Base-by-base conservation (phyloP, 2,888 invertebrate genomes). In the Hypsopygia costalis region DNA sequence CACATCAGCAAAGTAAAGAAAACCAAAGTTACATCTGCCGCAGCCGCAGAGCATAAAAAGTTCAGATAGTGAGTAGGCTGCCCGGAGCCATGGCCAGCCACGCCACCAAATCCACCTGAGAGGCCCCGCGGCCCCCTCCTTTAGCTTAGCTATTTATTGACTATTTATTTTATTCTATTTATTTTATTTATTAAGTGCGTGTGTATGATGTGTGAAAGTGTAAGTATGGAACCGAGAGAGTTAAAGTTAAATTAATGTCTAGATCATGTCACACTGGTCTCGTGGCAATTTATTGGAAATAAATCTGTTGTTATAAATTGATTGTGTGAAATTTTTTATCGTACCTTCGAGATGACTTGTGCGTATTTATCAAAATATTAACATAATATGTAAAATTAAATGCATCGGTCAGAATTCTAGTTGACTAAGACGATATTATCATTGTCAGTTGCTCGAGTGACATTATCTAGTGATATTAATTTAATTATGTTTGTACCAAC, bases 181-280 rank as follows among this genome's bases (percentile, higher is more conserved):
- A 87, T 89, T 89, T 90, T 76, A 90, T 89, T 90, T 90, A 90
- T 90, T 90, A 89, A 90, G 90, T 90, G 87, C 71, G 88, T 73
- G 79, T 79, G 87, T 67, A 69, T 81, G 86, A 79, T 68, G 87
- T 80, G 81, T 86, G 88, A 81, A 83, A 71, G 87, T 77, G 85
- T 80, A 76, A 77, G 86, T 76, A 81, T 86, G 83, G 72, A 81
- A 75, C 66, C 70, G 71, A 78, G 71, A 76, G 74, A 80, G 77
- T 78, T 69, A 72, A 82, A 82, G 72, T 85, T 88, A 82, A 89
- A 89, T 89, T 89, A 88, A 89, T 88, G 83, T 89, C 89, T 89
- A 89, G 89, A 89, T 88, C 79, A 85, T 89, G 89, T 89, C 89
- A 89, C 89, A 89, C 68, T 75, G 80, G 75, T 82, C 78, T 81